Evolutionary conservation across 2,113 vertebrate species (phyloP).

Genomic region (Pelobates fuscus): DNA sequence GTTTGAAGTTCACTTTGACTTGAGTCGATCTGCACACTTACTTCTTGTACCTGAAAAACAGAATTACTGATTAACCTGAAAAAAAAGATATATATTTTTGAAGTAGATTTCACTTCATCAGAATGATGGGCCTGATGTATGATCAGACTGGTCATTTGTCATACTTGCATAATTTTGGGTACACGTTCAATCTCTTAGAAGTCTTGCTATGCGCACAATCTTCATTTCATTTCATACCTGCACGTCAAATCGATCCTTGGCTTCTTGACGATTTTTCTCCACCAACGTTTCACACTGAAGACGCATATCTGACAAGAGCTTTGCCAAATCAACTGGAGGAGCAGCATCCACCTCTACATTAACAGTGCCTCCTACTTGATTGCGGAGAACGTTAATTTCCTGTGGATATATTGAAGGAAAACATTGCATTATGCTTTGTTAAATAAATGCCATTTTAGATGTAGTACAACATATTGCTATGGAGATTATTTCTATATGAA

Average conservation of each 20-base stretch:
- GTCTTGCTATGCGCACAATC: no score
- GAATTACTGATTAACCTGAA: no score
- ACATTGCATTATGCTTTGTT: not conserved
- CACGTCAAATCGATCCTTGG: slow-evolving; percentile 70
- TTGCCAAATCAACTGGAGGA: slow-evolving; percentile 66
- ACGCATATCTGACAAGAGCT: slow-evolving; percentile 74
- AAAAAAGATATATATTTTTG: no score
- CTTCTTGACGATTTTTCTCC: slow-evolving; percentile 72
- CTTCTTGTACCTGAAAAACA: slow-evolving; percentile 64
- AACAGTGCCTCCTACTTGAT: slow-evolving; percentile 61
- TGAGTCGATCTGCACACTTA: slow-evolving; percentile 69
- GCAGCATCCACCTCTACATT: slow-evolving; percentile 78
- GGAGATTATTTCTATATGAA: no score
- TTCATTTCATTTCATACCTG: slow-evolving; percentile 70
- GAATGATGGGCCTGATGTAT: no score
- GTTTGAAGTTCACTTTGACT: slow-evolving; percentile 61
- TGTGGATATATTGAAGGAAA: slow-evolving; percentile 32
- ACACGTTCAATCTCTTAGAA: no score
- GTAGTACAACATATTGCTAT: no score
- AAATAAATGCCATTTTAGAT: not conserved
- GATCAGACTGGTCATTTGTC: no score
- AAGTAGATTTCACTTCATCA: no score
- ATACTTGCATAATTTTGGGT: no score
- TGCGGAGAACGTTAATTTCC: slow-evolving; percentile 54
- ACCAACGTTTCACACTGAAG: slow-evolving; percentile 77